phyloP scores from a whole-genome alignment of 2,797 vertebrate genomes.

The Crenuchus spilurus region DNA sequence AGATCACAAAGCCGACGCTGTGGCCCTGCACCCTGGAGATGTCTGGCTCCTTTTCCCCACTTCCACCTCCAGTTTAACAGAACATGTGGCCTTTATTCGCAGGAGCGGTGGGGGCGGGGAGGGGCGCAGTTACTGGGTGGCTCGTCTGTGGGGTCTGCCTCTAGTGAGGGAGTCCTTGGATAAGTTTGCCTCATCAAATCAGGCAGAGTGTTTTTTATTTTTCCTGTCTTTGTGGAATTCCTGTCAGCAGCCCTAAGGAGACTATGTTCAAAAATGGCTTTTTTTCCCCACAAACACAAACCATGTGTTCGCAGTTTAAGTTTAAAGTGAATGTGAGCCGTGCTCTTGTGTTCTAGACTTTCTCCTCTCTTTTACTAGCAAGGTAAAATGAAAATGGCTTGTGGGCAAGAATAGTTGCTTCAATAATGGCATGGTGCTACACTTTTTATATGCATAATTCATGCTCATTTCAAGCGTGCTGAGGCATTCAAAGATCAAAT shows the following conservation, averaged over 20 bases:
- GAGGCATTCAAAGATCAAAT: constrained; percentile 2
- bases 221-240: constrained; percentile 60
- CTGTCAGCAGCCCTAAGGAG: constrained; percentile 60
- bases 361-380: constrained; percentile 44
- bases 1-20: constrained; percentile 81
- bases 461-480: background rate
- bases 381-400: constrained; percentile 58
- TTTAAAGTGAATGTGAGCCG: constrained; percentile 39
- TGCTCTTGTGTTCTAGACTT: constrained; percentile 30
- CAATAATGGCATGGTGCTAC: constrained; percentile 6
- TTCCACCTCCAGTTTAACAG: constrained; percentile 64
- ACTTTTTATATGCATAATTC: constrained; percentile 13
- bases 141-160: constrained; percentile 62
- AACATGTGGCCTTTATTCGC: constrained; percentile 68
- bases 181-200: constrained; percentile 63
- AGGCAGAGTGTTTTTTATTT: constrained; percentile 57
- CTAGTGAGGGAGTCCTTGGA: constrained; percentile 58
- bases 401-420: constrained; percentile 30
- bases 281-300: constrained; percentile 52
- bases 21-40: constrained; percentile 63
- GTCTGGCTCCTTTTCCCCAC: constrained; percentile 54
- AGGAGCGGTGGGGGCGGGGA: constrained; percentile 45
- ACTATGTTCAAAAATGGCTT: constrained; percentile 50
- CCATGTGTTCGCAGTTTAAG: constrained; percentile 55
- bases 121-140: constrained; percentile 54